Evolutionary conservation across 2,888 invertebrate species (phyloP).

Genomic region (Cordilura impudica): DNA sequence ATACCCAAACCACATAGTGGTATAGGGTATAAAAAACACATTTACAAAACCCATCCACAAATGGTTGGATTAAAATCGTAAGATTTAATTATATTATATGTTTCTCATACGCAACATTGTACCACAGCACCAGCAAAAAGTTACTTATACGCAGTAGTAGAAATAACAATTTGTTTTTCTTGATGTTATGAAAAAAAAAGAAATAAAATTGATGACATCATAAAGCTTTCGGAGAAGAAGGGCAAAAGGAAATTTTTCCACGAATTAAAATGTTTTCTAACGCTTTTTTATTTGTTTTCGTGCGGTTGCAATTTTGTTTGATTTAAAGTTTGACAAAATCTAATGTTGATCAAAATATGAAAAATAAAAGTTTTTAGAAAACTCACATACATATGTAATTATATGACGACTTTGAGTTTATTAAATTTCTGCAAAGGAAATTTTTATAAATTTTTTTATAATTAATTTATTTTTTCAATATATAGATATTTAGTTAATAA

Average conservation of each 20-base stretch:
- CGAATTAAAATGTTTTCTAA: neutral
- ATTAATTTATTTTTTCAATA: no score
- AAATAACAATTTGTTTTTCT: neutral
- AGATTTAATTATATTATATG: neutral
- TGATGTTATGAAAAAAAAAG: neutral
- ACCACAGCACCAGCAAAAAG: neutral
- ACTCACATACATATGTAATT: neutral
- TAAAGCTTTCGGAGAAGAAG: conserved; percentile 35
- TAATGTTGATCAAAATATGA: conserved; percentile 13
- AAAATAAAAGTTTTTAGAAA: neutral
- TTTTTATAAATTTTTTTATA: no score
- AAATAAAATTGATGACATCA: conserved; percentile 32
- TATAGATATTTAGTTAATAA: no score
- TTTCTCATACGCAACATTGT: conserved; percentile 27
- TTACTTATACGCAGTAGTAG: conserved; percentile 39
- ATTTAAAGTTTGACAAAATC: conserved; percentile 1
- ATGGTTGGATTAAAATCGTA: neutral
- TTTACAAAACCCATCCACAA: neutral
- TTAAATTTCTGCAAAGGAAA: no score
- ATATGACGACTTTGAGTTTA: conserved; percentile 28
- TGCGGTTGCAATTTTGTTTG: conserved; percentile 10
- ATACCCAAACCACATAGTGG: no score
- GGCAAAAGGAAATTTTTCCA: neutral
- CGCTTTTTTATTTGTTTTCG: conserved; percentile 5
- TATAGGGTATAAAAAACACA: no score